A percentile compares a stretch with the other conserved stretches of the same genome.
Conservation (phyloP, 2,888 invertebrate species). For the Drosophila phalerata region DNA sequence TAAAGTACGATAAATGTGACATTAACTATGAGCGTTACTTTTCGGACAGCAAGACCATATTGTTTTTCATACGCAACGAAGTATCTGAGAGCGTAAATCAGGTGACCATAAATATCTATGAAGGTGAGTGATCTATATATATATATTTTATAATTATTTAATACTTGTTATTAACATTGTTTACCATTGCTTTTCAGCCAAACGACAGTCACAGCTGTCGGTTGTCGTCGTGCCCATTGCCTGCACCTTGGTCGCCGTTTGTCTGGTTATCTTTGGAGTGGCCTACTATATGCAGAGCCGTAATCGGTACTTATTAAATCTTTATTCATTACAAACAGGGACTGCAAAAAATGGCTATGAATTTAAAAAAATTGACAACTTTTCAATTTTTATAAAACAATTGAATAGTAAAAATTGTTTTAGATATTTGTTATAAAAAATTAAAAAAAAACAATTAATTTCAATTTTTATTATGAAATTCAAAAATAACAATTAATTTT, state of each 20-base stretch:
- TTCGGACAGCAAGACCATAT: constrained; percentile 90
- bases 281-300: constrained; percentile 94
- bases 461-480: no score
- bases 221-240: constrained; percentile 95
- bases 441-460: no score
- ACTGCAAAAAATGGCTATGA: no score
- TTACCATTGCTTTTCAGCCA: constrained; percentile 86
- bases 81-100: constrained; percentile 90
- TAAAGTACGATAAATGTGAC: constrained; percentile 86
- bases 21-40: constrained; percentile 89
- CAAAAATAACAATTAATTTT: no score
- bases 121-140: constrained; percentile 88
- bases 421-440: no score
- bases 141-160: no score
- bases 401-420: no score
- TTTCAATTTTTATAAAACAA: no score
- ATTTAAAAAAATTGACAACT: no score
- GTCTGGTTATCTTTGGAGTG: constrained; percentile 93
- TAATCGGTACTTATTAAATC: constrained; percentile 87
- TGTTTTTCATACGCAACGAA: constrained; percentile 92
- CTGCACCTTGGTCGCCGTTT: constrained; percentile 92
- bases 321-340: no score
- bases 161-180: neutral
- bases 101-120: constrained; percentile 92
- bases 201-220: constrained; percentile 92